Conservation (phyloP, 2,113 vertebrate species). For the Caranx melampygus region DNA sequence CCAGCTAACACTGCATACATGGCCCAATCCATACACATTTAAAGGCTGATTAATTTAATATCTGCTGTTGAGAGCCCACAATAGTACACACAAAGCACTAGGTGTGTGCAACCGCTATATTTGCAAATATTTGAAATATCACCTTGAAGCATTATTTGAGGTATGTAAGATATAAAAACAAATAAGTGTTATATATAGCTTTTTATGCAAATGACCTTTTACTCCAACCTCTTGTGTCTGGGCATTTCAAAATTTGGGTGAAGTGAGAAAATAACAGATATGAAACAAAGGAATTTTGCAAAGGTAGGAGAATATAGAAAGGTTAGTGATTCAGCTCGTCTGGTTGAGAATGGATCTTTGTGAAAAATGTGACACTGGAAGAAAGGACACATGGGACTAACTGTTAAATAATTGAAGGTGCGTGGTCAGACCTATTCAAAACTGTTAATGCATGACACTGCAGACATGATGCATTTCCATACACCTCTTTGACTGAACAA, state of each 20-base stretch:
- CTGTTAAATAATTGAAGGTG: neutral
- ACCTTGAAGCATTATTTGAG: neutral
- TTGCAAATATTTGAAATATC: neutral
- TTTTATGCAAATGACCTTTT: neutral
- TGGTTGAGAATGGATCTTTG: neutral
- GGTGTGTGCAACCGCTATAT: neutral
- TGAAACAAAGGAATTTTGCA: neutral
- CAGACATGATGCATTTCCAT: neutral
- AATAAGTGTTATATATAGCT: neutral
- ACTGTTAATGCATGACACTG: neutral
- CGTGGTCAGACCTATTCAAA: neutral
- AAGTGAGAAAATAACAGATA: slow-evolving; percentile 15
- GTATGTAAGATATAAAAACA: neutral
- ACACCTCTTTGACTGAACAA: neutral
- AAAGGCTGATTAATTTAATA: neutral
- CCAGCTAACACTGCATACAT: slow-evolving; percentile 12
- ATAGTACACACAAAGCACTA: neutral
- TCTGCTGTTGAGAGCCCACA: neutral
- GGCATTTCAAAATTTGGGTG: neutral
- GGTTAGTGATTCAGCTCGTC: neutral
- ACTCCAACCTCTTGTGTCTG: neutral
- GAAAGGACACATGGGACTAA: too few relatives aligned
- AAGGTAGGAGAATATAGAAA: neutral
- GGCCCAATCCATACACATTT: neutral
- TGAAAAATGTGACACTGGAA: neutral